Evolutionary conservation across 1,140 invertebrate genomes (phyloP), one percentile per base, ranked within the genome.

Genomic region (Polypedilum vanderplanki): DNA sequence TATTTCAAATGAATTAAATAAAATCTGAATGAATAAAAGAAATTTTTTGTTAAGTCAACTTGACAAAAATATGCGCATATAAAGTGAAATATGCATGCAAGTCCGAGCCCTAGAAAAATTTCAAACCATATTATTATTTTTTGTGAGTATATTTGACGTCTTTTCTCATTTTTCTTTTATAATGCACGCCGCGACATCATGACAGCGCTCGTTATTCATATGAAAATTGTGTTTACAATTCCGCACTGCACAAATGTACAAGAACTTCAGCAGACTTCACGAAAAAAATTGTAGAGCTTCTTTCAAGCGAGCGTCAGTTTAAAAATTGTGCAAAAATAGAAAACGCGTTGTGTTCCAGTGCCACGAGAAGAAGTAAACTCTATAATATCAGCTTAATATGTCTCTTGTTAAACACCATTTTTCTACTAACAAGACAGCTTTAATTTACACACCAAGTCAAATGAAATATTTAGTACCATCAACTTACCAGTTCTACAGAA

Each of bases 241-340:
- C n/a, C 10, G 65, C 65, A n/a, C 9, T n/a, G 65, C 9, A n/a
- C 9, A 70, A 70, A 20, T 70, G 65, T 22, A 18, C n/a, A 10
- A 9, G 8, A 70, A 70, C 20, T 1, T 70, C 65, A 20, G 65
- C 65, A 70, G 17, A 20, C 2, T 70, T 70, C 20, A 70, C 65
- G 17, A 70, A 70, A 20, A 70, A 18, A 10, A 18, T 70, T 70
- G 20, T 70, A 0, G 65, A 70, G 17, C 17, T 70, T 18, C 20
- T 70, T 0, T 70, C 65, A 9, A 70, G 65, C 17, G 65, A 70
- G 20, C 3, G 65, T 0, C 65, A 70, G 8, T 70, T 70, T 70
- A 70, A 70, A 70, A 22, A 70, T 70, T 70, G 65, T 70, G 65
- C 20, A 18, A 70, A 70, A 70, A 22, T 70, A 18, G 65, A 70